phyloP scores from a whole-genome alignment of 2,113 vertebrate genomes.

The Bos javanicus region DNA sequence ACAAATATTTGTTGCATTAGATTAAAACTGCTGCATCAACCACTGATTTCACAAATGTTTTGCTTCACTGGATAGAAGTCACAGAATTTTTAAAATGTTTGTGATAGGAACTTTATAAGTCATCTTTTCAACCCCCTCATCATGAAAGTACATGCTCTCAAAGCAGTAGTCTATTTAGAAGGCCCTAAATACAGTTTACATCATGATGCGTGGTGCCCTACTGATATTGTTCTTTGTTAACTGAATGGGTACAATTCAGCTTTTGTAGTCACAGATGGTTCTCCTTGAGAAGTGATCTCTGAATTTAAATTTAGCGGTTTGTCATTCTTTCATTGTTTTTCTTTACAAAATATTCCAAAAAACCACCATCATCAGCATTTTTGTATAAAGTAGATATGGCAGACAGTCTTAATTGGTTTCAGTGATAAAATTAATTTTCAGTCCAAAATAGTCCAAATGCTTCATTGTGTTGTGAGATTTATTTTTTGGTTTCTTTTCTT shows the following conservation, averaged over 20 bases:
- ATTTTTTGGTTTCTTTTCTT: neutral
- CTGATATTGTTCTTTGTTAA: neutral
- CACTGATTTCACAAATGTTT: neutral
- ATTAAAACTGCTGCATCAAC: neutral
- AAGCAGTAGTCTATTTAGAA: neutral
- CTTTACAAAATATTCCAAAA: neutral
- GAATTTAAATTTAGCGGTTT: neutral
- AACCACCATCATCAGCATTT: neutral
- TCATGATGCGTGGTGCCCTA: no score
- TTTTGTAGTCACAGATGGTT: constrained; percentile 9
- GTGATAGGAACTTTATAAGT: neutral
- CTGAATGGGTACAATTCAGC: neutral
- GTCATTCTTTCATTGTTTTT: neutral
- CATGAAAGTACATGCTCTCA: neutral
- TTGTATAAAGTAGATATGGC: neutral
- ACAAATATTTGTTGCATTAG: neutral
- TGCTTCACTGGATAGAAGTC: constrained; percentile 4
- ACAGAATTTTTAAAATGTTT: constrained; percentile 25
- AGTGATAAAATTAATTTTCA: constrained; percentile 4
- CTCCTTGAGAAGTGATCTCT: neutral
- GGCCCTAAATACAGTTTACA: neutral
- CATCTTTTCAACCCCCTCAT: neutral
- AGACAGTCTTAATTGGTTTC: neutral
- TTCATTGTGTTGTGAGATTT: neutral
- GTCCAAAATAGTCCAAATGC: neutral